Evolutionary conservation across 1,140 invertebrate species (phyloP).

Genomic region (Penaeus vannamei): DNA sequence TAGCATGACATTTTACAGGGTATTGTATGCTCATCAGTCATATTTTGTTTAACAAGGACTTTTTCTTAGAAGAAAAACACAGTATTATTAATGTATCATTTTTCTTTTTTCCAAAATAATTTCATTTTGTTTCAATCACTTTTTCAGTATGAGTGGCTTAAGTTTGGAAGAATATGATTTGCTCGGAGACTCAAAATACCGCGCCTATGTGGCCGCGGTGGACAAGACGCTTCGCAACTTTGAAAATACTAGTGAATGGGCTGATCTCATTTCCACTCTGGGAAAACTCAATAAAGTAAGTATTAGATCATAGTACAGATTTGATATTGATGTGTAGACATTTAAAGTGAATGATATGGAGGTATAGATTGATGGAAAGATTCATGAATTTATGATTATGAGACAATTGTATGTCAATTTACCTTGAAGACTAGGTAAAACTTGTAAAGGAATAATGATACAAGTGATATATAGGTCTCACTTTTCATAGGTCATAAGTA

Average conservation of each 20-base stretch:
- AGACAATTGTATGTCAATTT: too few species aligned
- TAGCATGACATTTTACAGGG: too few species aligned
- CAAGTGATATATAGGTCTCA: too few species aligned
- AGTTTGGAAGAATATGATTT: conserved; percentile 80
- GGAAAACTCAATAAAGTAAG: conserved; percentile 93
- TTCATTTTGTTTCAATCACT: neutral
- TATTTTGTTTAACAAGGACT: too few species aligned
- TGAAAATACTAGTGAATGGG: conserved; percentile 96
- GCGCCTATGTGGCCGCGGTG: conserved; percentile 82
- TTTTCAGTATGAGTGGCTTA: conserved; percentile 61
- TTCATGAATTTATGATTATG: too few species aligned
- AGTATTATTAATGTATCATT: neutral
- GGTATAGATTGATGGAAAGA: too few species aligned
- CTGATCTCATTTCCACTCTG: conserved; percentile 92
- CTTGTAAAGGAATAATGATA: too few species aligned
- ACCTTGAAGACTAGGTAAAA: too few species aligned
- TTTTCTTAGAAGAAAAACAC: too few species aligned
- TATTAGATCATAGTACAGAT: conserved; percentile 28
- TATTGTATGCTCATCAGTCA: too few species aligned
- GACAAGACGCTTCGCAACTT: conserved; percentile 94
- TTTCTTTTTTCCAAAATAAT: neutral
- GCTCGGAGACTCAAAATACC: conserved; percentile 82
- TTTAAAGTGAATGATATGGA: too few species aligned
- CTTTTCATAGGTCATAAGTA: too few species aligned
- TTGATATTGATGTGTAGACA: neutral